Base-by-base conservation (phyloP, 2,113 vertebrate species). In the Xenus cinereus region DNA sequence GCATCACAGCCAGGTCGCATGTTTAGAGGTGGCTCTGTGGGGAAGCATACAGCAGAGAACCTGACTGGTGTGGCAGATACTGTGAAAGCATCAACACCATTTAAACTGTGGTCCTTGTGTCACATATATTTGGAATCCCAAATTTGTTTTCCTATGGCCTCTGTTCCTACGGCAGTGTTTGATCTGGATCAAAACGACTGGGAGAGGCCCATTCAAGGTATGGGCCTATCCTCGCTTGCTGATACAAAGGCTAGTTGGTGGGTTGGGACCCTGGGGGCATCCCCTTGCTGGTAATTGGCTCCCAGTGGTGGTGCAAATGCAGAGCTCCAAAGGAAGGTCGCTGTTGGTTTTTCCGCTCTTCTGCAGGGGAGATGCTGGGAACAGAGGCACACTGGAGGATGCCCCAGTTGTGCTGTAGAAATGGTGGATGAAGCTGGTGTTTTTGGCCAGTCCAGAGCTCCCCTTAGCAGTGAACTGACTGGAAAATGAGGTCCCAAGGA, bases 231-330 rank as follows among this genome's bases (percentile, higher is more conserved):
- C 24, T 51, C 27, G 64, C 33, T 33, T 19, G 30, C 33, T 54
- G 60, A 21, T 28, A 43, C 41, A 32, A 12, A 62, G 22, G 23
- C 22, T 24, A 15, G 6, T 19, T 46, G 51, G 13, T 30, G 59
- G n/a, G 10, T 26, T 4, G 1, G 23, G 15, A 33, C 32, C 28
- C 30, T 23, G n/a, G 18, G 23, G 2, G 8, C 0, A 0, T 68
- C 33, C 14, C n/a, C 41, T 57, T n/a, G 30, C 39, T 17, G 30
- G 30, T 18, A 33, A 2, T 1, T 41, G 30, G 12, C 23, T 56
- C 45, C 21, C 69, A 84, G 57, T 0, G 3, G 23, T 26, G 43
- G 17, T 48, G 9, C 20, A 51, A 73, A 64, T 8, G n/a, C 37
- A 46, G 67, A 48, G 8, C 4, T 53, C 54, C 69, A 73, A 54